Evolutionary conservation across 2,888 invertebrate species (phyloP).

Genomic region (Apotomis betuletana): DNA sequence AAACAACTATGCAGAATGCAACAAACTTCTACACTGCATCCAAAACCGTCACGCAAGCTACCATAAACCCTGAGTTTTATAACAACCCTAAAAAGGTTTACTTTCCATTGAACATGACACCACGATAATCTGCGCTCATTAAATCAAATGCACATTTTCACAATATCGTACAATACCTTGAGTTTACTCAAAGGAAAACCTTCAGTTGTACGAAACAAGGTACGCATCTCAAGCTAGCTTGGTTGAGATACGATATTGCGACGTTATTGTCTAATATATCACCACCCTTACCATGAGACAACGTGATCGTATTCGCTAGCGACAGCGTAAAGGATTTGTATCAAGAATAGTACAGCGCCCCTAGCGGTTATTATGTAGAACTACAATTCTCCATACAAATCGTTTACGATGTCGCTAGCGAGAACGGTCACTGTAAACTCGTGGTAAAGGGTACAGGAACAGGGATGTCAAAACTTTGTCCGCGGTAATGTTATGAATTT

Average conservation of each 20-base stretch:
- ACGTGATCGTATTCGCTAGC: no score
- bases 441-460: neutral
- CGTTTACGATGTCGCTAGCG: no score
- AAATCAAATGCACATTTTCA: neutral
- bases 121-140: constrained; percentile 4
- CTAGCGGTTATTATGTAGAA: no score
- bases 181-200: neutral
- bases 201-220: neutral
- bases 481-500: constrained; percentile 31
- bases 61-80: neutral
- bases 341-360: no score
- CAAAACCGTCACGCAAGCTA: constrained; percentile 13
- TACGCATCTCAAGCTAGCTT: neutral
- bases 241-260: neutral
- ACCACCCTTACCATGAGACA: neutral
- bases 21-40: constrained; percentile 20
- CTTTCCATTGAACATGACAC: neutral
- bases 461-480: constrained; percentile 22
- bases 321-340: no score
- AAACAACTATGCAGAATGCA: neutral
- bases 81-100: neutral
- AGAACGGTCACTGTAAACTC: no score
- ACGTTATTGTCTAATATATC: neutral
- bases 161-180: neutral
- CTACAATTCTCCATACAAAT: no score